Percentiles rank a stretch among this genome's conserved stretches.
Evolutionary conservation across 2,113 vertebrate species (phyloP).

Genomic region (Hypocryptadius cinnamomeus): DNA sequence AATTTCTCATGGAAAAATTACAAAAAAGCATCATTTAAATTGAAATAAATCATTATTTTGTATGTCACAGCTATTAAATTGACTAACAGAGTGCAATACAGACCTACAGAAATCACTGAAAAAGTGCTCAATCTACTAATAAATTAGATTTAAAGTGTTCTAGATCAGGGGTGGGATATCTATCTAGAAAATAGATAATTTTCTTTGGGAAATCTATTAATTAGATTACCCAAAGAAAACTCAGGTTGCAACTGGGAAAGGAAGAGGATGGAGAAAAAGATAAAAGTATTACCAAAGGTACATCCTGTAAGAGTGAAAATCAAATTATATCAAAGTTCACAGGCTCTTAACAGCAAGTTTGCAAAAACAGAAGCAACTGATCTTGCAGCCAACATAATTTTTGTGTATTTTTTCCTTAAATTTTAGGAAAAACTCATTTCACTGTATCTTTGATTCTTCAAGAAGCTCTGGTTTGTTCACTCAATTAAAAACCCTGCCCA

Average conservation of each 20-base stretch:
- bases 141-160: not conserved
- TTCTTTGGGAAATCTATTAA: too few relatives aligned
- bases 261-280: not conserved
- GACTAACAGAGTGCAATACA: not conserved
- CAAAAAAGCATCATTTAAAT: fast-evolving
- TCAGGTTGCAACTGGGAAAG: not conserved
- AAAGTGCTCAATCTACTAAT: not conserved
- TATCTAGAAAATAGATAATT: too few relatives aligned
- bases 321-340: not conserved
- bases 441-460: not conserved
- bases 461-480: not conserved
- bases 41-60: not conserved
- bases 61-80: not conserved
- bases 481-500: not conserved
- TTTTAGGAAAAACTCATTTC: not conserved
- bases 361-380: not conserved
- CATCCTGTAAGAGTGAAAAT: not conserved
- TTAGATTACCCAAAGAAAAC: not conserved
- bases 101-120: not conserved
- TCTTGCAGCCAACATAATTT: not conserved
- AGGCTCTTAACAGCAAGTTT: not conserved
- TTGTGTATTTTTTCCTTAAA: not conserved
- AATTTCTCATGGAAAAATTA: not conserved
- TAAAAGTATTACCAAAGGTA: not conserved
- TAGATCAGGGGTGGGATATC: not conserved